phyloP scores from a whole-genome alignment of 1,140 invertebrate genomes.

The Drosophila nikananu region DNA sequence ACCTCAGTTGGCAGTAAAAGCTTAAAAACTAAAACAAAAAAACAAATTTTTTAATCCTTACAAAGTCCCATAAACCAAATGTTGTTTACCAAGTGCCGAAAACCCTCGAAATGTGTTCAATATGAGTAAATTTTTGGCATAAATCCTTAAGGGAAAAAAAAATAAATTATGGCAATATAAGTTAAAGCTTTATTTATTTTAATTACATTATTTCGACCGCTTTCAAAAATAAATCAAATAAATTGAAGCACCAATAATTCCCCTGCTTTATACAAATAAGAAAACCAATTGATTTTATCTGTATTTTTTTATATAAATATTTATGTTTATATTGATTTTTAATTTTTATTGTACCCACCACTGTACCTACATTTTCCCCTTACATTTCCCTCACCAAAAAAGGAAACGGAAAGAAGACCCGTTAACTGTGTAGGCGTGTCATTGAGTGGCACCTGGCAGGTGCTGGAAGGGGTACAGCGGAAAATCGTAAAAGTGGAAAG shows the following conservation, averaged over 20 bases:
- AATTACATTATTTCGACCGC: background rate
- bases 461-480: background rate
- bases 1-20: background rate
- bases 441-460: slow-evolving; percentile 39
- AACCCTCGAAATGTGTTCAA: background rate
- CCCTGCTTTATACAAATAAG: background rate
- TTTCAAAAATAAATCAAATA: background rate
- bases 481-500: slow-evolving; percentile 16
- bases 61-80: background rate
- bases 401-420: slow-evolving; percentile 1
- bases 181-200: background rate
- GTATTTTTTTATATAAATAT: background rate
- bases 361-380: background rate
- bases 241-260: background rate
- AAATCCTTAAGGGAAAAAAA: background rate
- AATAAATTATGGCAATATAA: background rate
- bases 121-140: background rate
- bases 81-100: background rate
- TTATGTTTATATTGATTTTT: background rate
- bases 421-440: slow-evolving; percentile 28
- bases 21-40: background rate
- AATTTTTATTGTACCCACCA: background rate
- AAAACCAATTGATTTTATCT: background rate
- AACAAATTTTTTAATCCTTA: background rate
- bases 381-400: background rate